phyloP scores from a whole-genome alignment of 2,113 vertebrate genomes.

The Notothenia coriiceps region DNA sequence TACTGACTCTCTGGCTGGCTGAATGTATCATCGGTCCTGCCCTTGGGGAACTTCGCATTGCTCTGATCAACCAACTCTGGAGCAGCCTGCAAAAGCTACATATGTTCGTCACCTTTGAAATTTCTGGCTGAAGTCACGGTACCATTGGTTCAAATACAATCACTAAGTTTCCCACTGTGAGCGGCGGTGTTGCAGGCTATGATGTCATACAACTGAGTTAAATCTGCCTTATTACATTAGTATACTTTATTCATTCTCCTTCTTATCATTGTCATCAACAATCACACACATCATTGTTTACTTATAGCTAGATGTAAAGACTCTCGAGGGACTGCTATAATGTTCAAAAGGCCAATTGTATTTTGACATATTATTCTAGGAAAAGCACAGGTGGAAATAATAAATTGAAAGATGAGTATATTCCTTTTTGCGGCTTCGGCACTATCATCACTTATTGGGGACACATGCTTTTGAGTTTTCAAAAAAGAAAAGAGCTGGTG shows the following conservation, averaged over 20 bases:
- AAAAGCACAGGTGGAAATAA: neutral
- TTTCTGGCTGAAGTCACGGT: slow-evolving; percentile 14
- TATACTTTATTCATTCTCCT: neutral
- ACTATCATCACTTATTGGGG: slow-evolving; percentile 2
- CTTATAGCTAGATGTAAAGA: neutral
- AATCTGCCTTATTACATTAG: neutral
- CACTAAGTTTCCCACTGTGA: neutral
- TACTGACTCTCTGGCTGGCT: slow-evolving; percentile 16
- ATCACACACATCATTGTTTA: neutral
- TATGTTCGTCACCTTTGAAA: slow-evolving; percentile 43
- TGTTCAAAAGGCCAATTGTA: neutral
- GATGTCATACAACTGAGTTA: neutral
- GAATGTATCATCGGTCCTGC: slow-evolving; percentile 32
- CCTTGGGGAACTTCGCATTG: slow-evolving; percentile 4
- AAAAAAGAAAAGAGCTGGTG: neutral
- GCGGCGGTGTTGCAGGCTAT: neutral
- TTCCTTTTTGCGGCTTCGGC: neutral
- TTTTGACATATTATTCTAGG: neutral
- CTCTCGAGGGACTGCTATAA: neutral
- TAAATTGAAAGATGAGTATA: neutral
- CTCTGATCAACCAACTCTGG: slow-evolving; percentile 51
- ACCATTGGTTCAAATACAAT: neutral
- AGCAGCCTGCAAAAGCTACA: slow-evolving; percentile 32
- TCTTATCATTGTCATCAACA: neutral
- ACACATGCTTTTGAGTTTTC: neutral